Base-by-base conservation (phyloP, 2,797 vertebrate genomes). In the Kryptolebias ocellatus region DNA sequence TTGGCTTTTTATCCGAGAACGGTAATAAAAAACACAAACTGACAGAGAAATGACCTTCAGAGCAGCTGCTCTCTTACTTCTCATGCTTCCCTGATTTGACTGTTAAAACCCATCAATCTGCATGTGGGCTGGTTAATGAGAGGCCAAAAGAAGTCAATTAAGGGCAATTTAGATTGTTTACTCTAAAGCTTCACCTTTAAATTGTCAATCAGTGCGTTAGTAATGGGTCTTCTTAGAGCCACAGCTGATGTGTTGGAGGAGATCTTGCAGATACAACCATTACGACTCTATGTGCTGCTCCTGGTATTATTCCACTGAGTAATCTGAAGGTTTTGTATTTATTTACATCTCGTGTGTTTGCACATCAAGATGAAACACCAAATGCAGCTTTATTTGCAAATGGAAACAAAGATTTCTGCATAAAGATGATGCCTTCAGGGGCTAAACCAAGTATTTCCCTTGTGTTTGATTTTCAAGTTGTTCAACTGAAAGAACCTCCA, bases 121-220 rank as follows among this genome's bases (percentile, higher is more conserved):
- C 45, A 28, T 1, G 9, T 4, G 2, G 12, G 12, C 11, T 8
- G 27, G 4, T 50, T 61, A 62, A 74, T 11, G 10, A 72, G 56
- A 58, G 29, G 44, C 64, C 58, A 16, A 72, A 28, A 5, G 63
- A 55, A 29, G 37, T 27, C 50, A 57, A 51, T 74, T 55, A 56
- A 4, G 39, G 42, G 24, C 47, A 44, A 64, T 61, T 70, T 42
- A 59, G 18, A 16, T n/a, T 28, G 67, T 64, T 70, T 67, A 53
- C 28, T 12, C 34, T 42, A n/a, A 74, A 55, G 31, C 44, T 34
- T 57, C 17, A 50, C 18, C 7, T 27, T 56, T 60, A 56, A 49
- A 29, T 52, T 31, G 18, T 55, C 5, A 18, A 62, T 42, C 60
- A 29, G 78, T 4, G 49, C 29, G 31, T 42, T 15, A 63, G 55